Base-by-base conservation (phyloP, 2,888 invertebrate genomes). In the Punctoribates punctum region DNA sequence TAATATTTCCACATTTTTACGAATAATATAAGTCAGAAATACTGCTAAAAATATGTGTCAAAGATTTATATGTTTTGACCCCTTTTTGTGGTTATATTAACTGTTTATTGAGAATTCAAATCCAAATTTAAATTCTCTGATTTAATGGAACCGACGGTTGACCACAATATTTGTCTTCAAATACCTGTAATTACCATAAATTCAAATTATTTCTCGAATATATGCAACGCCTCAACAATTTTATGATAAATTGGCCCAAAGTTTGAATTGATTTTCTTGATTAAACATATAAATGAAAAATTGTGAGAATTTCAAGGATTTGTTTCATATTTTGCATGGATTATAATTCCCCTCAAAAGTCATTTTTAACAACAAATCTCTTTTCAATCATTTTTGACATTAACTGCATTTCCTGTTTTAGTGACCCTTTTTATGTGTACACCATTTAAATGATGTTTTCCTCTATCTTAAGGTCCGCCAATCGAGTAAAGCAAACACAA, bases 401-500 rank as follows among this genome's bases (percentile, higher is more conserved):
- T 42, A 8, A 13, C 11, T 11, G 13, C 13, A 42, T 42, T 42
- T 42, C 42, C 42, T 42, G 42, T 42, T 13, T 34, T 42, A 38
- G 29, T 67, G 42, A 67, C 42, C 67, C 67, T n/a, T 73, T 34
- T 76, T 42, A 1, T 42, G 42, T 42, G 11, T 29, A 11, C 20
- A 42, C 23, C 27, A 20, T 15, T 38, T 29, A 34, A 46, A 27
- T 75, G 54, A 73, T 77, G 73, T 75, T 65, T 54, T 65, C 62
- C 60, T 46, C 60, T 27, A 67, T 42, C 67, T 65, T 13, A 17
- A 73, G 70, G 96, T 97, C 54, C 89, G 96, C 70, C 93, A 94
- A 83, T 96, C 96, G 60, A 95, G 95, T 82, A 94, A 95, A 84
- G 88, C 91, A 60, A 91, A 93, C 81, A 95, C 96, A 75, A 94